Evolutionary conservation across 2,888 invertebrate genomes (phyloP), one percentile per base, ranked within the genome.

Genomic region (Nipponacmea schrenckii): DNA sequence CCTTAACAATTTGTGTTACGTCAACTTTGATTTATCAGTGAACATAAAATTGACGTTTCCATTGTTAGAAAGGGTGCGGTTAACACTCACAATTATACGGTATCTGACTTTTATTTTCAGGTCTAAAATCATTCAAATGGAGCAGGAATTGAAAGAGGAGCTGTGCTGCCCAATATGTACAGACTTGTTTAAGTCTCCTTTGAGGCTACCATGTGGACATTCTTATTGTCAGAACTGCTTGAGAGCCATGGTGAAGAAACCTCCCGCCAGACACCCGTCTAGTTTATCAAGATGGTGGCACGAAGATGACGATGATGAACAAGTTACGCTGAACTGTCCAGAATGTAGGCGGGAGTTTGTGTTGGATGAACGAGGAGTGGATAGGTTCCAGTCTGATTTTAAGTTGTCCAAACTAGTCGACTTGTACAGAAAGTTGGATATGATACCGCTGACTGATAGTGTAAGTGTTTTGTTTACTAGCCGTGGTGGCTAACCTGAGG

Each of bases 81-180:
- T n/a, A n/a, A n/a, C n/a, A n/a, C n/a, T n/a, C n/a, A n/a, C n/a
- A n/a, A n/a, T n/a, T n/a, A n/a, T n/a, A n/a, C n/a, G n/a, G n/a
- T n/a, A n/a, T n/a, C n/a, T n/a, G n/a, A n/a, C 39, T 8, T 39
- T 7, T 39, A 1, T 8, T 39, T 39, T 39, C 39, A 39, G 39
- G 39, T 39, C 39, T 8, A 12, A 50, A 14, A 64, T 14, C 24
- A 71, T 39, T 20, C 72, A 74, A 72, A 70, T 73, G 31, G 74
- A 68, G 45, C 67, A 67, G 26, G 72, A 75, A 31, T 70, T 78
- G 67, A 74, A 75, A 56, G 75, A 68, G 14, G 78, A 78, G 44
- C 64, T 78, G 64, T 77, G 75, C 17, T 78, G 78, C 44, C 78
- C 78, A 5, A 77, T 78, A 45, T 78, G 78, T 62, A 77, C 77